Base-by-base conservation (phyloP, 2,888 invertebrate species). In the Acheta domesticus region DNA sequence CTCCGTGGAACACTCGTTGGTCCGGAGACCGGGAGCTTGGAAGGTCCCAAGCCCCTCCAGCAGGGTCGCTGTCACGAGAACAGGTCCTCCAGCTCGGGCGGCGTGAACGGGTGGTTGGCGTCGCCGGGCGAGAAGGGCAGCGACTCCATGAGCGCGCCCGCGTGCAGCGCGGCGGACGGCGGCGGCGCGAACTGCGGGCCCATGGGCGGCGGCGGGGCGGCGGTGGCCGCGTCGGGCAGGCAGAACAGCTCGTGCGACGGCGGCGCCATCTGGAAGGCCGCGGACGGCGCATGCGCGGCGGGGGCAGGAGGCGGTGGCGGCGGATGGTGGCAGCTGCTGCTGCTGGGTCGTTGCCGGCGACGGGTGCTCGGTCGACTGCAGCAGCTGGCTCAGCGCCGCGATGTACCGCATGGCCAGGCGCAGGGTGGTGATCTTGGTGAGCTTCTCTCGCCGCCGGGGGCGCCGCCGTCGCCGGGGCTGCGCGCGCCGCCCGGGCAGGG, bases 391-490 rank as follows among this genome's bases (percentile, higher is more conserved):
- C 4, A 16, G 62, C 62, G 62, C 62, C n/a, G 62, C 62, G 62
- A 62, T 62, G 86, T 96, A 96, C 85, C 93, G 92, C 93, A 96
- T 94, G 48, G 96, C 96, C 81, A 96, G 88, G 50, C 95, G 89
- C 76, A 96, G 87, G 0, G 96, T 96, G 8, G 96, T 95, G 83
- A 96, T 96, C 88, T 96, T 96, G 77, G 96, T 96, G 82, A 95
- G 88, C 86, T 95, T 95, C 85, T 95, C 85, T 95, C 94, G 83
- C 48, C 76, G 16, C 23, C 76, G 19, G 76, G 16, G 12, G 76
- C 76, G 16, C 16, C 5, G n/a, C 48, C 62, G 62, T 62, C 62
- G 12, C 36, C 76, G 16, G 48, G 16, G n/a, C 48, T n/a, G 62
- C n/a, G 16, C n/a, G 62, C 62, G 5, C 62, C 62, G 2, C 62